A percentile compares a stretch with the other conserved stretches of the same genome.
phyloP scores from a whole-genome alignment of 2,888 invertebrate species.

The Agriopis marginaria region DNA sequence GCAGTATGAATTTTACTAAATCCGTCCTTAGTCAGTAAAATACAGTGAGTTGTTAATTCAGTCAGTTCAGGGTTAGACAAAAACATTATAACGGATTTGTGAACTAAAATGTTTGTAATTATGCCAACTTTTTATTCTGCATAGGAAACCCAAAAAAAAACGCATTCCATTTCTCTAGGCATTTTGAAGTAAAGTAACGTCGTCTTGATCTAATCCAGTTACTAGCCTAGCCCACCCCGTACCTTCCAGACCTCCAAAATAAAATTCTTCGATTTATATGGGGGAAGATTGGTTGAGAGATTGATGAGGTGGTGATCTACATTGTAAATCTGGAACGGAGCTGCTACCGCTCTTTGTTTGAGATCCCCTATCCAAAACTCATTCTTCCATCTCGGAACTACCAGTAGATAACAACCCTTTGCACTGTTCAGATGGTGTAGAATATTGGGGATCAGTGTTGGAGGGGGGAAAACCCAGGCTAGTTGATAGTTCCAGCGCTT shows the following conservation, averaged over 20 bases:
- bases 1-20: too few species aligned
- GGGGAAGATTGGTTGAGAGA: conserved; percentile 33
- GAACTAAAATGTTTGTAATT: neutral
- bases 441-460: conserved; percentile 18
- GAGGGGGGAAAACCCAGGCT: conserved; percentile 47
- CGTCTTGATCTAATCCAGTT: neutral
- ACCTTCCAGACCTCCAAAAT: conserved; percentile 46
- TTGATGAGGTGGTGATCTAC: conserved; percentile 35
- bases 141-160: neutral
- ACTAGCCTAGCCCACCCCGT: conserved; percentile 44
- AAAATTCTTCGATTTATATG: conserved; percentile 27
- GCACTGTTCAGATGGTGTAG: conserved; percentile 38
- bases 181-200: conserved; percentile 20
- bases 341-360: conserved; percentile 29
- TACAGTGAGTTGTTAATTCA: too few species aligned
- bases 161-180: conserved; percentile 42
- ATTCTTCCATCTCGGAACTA: conserved; percentile 39
- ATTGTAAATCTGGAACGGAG: conserved; percentile 35
- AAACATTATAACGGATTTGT: neutral
- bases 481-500: conserved; percentile 20
- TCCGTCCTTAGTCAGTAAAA: too few species aligned
- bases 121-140: neutral
- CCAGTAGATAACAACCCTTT: conserved; percentile 35
- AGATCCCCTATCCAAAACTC: conserved; percentile 44
- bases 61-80: neutral